Conservation (phyloP, 2,113 vertebrate genomes). For the Pygoscelis adeliae region DNA sequence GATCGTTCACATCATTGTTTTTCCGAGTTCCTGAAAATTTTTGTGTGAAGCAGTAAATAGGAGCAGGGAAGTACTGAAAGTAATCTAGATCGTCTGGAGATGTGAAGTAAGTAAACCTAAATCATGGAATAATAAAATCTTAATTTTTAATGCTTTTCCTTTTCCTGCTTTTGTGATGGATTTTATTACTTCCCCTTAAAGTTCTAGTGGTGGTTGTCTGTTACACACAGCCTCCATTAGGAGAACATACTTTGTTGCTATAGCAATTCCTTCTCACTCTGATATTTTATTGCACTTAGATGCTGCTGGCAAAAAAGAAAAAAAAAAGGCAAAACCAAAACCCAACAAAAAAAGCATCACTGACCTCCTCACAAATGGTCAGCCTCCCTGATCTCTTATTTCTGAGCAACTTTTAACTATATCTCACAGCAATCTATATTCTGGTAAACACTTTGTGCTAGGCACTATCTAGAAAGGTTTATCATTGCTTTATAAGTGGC, state of each 20-base stretch:
- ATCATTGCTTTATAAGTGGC: conserved; percentile 6
- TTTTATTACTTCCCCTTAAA: conserved; percentile 36
- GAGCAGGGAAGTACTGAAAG: not conserved
- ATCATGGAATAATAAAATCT: not conserved
- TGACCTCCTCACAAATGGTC: conserved; percentile 52
- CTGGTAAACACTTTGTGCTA: conserved; percentile 14
- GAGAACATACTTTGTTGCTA: conserved; percentile 77
- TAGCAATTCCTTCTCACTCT: conserved; percentile 72
- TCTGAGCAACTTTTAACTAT: conserved; percentile 53
- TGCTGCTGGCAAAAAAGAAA: conserved; percentile 5
- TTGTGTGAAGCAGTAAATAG: not conserved
- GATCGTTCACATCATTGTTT: not conserved
- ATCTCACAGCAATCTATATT: conserved; percentile 17
- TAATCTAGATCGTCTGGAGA: not conserved
- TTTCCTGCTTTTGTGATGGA: conserved; percentile 1
- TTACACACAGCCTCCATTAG: conserved; percentile 66
- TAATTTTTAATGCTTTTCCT: conserved; percentile 48
- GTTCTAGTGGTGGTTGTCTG: conserved; percentile 17
- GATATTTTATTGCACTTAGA: conserved; percentile 72
- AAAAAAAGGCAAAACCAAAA: not conserved
- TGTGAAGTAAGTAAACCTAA: not conserved
- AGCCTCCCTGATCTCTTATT: conserved; percentile 31
- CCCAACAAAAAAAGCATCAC: not conserved
- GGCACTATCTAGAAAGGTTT: conserved; percentile 14
- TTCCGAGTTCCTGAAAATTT: not conserved